Base-by-base conservation (phyloP, 2,113 vertebrate species). In the Melanostigma gelatinosum region DNA sequence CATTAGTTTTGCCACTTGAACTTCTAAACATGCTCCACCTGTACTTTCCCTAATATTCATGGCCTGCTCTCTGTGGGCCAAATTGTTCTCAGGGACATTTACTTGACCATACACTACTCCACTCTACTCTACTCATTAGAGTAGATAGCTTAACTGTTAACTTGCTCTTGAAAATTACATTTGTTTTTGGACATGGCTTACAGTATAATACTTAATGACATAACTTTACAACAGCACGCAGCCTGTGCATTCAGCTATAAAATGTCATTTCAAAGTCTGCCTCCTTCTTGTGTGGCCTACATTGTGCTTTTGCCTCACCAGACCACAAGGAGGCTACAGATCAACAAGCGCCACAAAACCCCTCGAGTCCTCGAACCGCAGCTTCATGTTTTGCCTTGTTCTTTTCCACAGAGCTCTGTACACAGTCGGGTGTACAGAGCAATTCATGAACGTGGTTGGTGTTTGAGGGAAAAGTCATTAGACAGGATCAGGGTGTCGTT, bases 271-370 rank as follows among this genome's bases (percentile, higher is more conserved):
- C 27, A 40, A 40, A 0, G 0, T 46, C 48, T 50, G 55, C 32
- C 27, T 29, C 20, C 27, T 58, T 60, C 16, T 16, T n/a, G 9
- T 54, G 20, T 32, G 8, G 50, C 50, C 24, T 1, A 42, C 4
- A 1, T 20, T 40, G 10, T 32, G 57, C 48, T 61, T 40, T 83
- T 75, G 7, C 71, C 18, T 75, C 48, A 80, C 80, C 71, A 87
- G 69, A 34, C 87, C 92, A 89, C 79, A 80, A 89, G 90, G 87
- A 87, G 87, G 89, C 86, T 27, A 9, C 72, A 62, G 38, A 57
- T 61, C 73, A 66, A 57, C 52, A 24, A 60, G 27, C 52, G 61
- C 48, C 52, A 58, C 36, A 34, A n/a, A 54, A 36, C 34, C 62
- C 11, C 3, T 38, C 11, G 1, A 52, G 29, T 71, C 50, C 50